Conservation (phyloP, 2,888 invertebrate genomes). For the Brachylomia viminalis region DNA sequence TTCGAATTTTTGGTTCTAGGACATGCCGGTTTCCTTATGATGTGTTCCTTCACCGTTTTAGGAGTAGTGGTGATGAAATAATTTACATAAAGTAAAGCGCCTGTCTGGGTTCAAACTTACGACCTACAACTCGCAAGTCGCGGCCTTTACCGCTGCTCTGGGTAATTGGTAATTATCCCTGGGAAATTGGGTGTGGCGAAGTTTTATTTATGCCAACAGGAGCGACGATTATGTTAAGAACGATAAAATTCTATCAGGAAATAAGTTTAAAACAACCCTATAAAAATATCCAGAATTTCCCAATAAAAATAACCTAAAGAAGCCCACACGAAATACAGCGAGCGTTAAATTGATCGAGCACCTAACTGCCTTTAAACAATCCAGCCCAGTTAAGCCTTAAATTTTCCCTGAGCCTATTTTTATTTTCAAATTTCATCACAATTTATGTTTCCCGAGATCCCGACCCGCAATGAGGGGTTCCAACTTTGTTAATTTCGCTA, state of each 20-base stretch:
- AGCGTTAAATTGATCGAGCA: constrained; percentile 57
- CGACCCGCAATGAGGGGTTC: constrained; percentile 74
- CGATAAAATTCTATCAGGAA: background rate
- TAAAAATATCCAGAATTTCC: constrained; percentile 23
- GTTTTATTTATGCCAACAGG: background rate
- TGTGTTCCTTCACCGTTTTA: too few species aligned
- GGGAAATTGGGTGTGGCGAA: background rate
- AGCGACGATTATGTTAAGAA: background rate
- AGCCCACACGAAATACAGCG: constrained; percentile 44
- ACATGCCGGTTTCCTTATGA: too few species aligned
- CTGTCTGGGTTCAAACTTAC: too few species aligned
- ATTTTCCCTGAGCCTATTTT: constrained; percentile 78
- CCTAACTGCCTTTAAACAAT: constrained; percentile 68
- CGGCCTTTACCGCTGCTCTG: too few species aligned
- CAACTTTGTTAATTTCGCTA: constrained; percentile 89
- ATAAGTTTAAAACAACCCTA: background rate
- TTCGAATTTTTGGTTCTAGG: too few species aligned
- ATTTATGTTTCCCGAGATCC: constrained; percentile 83
- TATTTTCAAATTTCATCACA: constrained; percentile 87
- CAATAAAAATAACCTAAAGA: constrained; percentile 21
- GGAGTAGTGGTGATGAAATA: too few species aligned
- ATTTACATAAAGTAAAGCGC: too few species aligned
- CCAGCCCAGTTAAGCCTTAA: constrained; percentile 70
- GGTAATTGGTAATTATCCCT: too few species aligned
- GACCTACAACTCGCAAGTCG: too few species aligned